Percentiles rank a stretch among this genome's conserved stretches.
phyloP scores from a whole-genome alignment of 2,797 vertebrate genomes.

The Myoxocephalus aenaeus region DNA sequence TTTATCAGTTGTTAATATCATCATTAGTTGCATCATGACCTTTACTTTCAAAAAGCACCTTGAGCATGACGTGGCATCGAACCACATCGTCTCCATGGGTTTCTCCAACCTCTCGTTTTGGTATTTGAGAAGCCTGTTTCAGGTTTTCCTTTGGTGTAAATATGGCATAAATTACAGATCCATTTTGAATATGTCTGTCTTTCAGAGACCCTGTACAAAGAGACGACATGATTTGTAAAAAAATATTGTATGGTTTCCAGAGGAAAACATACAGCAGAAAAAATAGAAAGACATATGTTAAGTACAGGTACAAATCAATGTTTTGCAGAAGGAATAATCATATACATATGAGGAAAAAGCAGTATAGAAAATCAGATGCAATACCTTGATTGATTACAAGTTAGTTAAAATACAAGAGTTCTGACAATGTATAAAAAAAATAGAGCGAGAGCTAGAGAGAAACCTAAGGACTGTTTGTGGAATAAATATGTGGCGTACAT shows the following conservation, averaged over 20 bases:
- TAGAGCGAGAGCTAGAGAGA: neutral
- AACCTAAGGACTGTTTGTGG: no score
- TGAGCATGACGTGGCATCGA: conserved; percentile 75
- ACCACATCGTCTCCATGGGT: conserved; percentile 44
- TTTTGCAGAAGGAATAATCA: neutral
- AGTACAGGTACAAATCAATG: neutral
- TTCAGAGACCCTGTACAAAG: conserved; percentile 68
- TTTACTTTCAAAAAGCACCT: conserved; percentile 33
- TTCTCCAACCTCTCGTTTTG: neutral
- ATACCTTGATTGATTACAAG: neutral
- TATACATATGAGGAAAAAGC: no score
- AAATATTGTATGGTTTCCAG: neutral
- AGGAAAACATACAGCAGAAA: neutral
- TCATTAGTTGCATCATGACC: neutral
- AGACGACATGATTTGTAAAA: neutral
- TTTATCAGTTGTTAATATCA: rapidly evolving
- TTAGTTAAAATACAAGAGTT: neutral
- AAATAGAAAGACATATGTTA: neutral
- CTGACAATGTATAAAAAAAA: neutral
- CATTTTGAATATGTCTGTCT: conserved; percentile 69
- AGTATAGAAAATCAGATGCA: neutral
- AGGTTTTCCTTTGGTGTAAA: conserved; percentile 74
- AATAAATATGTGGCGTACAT: no score
- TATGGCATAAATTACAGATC: conserved; percentile 68
- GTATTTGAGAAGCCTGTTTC: neutral